These are phyloP conservation scores for Drosophila melanocephala DNA, from an alignment of 2,888 invertebrate species.

Conservation along the genomic window DNA sequence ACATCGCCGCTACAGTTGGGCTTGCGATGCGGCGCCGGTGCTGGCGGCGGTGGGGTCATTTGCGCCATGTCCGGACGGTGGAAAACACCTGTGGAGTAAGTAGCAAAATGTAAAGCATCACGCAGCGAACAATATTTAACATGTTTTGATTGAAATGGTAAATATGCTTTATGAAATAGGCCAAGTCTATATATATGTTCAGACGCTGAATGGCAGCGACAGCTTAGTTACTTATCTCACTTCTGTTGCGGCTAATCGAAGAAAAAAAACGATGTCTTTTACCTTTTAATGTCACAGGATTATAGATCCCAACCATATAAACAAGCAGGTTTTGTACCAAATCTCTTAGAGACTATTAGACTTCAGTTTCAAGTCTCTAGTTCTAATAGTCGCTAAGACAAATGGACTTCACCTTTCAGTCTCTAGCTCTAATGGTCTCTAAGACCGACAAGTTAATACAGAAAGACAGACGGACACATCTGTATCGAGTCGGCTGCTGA, in stretches of 20 bases:
- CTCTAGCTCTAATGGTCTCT: not conserved
- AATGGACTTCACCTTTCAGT: not conserved
- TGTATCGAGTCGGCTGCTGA: not conserved
- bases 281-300: not conserved
- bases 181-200: not conserved
- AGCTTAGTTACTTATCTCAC: not conserved
- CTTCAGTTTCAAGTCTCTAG: not conserved
- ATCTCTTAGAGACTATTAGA: no score
- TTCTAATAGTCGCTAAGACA: not conserved
- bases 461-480: not conserved
- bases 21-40: conserved; percentile 90
- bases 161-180: not conserved
- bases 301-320: not conserved
- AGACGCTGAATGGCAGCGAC: not conserved
- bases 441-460: not conserved
- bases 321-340: not conserved
- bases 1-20: conserved; percentile 75
- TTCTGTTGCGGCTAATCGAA: not conserved
- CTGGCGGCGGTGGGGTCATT: conserved; percentile 90
- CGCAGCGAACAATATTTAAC: not conserved
- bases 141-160: not conserved
- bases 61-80: conserved; percentile 85
- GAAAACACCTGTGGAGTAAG: conserved; percentile 79
- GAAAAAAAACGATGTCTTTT: not conserved
- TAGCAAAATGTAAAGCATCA: no score